Evolutionary conservation across 2,797 vertebrate species (phyloP), one percentile per base, ranked within the genome.

Genomic region (Lacerta viridis): DNA sequence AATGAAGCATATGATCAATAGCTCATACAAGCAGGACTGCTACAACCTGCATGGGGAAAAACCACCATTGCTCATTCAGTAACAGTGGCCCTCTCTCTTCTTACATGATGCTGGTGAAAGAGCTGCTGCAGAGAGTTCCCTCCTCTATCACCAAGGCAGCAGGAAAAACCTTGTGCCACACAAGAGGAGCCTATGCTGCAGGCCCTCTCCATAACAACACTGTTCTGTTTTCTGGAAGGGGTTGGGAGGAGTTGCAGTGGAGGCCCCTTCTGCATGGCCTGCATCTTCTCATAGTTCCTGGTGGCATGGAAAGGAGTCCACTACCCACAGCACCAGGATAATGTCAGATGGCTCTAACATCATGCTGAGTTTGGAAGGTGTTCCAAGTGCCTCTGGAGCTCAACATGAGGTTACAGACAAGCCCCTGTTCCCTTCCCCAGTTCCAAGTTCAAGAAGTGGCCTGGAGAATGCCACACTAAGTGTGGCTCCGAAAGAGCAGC

Each of bases 1-100:
- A 94, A 94, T 72, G 74, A 85, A 93, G 80, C 90, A 61, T 71
- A 85, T 4, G 80, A 25, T 89, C 84, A 83, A 83, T 94, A 15
- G 87, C 84, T 55, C 50, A 55, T 15, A 64, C 61, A 23, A 85
- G 76, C 7, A 83, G 89, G 29, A 88, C 93, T 92, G 92, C 91
- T 93, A 92, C 86, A 89, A 66, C 76, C 89, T 88, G 84, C 83
- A 86, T 90, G 90, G 43, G 66, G 80, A 64, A 3, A 83, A 91
- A 66, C 88, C 80, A 68, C 64, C 55, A 71, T 84, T 83, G 84
- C 85, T 92, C 74, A 55, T 87, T 95, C 89, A 91, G 84, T 84
- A 90, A 88, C 61, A 55, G 3, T 61, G 46, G 3, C 41, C 41
- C 79, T 27, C 25, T 39, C 79, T 27, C 25, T 39, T 17, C 27